A percentile compares a stretch with the other conserved stretches of the same genome.
Conservation (phyloP, 2,113 vertebrate species). For the Cichladusa arquata region DNA sequence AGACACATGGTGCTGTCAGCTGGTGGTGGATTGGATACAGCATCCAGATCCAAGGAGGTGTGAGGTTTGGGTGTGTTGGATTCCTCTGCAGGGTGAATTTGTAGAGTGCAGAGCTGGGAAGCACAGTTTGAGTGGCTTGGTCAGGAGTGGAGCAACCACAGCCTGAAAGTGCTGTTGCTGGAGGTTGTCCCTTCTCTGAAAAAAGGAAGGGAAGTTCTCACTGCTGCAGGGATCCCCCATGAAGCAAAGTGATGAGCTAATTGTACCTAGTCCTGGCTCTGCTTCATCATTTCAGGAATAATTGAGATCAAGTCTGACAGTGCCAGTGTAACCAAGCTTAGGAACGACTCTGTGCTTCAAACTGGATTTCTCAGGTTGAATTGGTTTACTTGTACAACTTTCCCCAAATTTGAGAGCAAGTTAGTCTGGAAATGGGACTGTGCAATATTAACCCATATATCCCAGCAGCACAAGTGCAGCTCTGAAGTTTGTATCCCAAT, state of each 20-base stretch:
- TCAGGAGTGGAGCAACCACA: not conserved
- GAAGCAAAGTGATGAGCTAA: not conserved
- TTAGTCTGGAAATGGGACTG: not conserved
- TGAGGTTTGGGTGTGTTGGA: not conserved
- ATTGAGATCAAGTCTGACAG: rapidly evolving
- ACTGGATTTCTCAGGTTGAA: not conserved
- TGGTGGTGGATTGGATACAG: not conserved
- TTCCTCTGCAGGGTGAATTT: not conserved
- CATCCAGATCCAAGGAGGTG: not conserved
- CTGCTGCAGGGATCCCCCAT: not conserved
- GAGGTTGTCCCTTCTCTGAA: not conserved
- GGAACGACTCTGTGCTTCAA: not conserved
- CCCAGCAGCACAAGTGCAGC: not conserved
- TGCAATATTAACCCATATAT: not conserved
- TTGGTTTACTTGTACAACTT: not conserved
- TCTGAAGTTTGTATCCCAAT: not conserved
- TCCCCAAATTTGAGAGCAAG: not conserved
- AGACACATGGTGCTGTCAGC: not conserved
- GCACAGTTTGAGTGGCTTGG: rapidly evolving
- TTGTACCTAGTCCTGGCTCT: not conserved
- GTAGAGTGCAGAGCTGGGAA: not conserved
- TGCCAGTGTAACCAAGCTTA: not conserved
- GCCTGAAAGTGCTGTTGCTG: not conserved
- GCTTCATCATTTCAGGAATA: not conserved
- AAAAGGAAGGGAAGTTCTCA: not conserved